These are phyloP conservation scores for Sinocyclocheilus maitianheensis DNA, from an alignment of 2,113 vertebrate species.

Conservation along the genomic window DNA sequence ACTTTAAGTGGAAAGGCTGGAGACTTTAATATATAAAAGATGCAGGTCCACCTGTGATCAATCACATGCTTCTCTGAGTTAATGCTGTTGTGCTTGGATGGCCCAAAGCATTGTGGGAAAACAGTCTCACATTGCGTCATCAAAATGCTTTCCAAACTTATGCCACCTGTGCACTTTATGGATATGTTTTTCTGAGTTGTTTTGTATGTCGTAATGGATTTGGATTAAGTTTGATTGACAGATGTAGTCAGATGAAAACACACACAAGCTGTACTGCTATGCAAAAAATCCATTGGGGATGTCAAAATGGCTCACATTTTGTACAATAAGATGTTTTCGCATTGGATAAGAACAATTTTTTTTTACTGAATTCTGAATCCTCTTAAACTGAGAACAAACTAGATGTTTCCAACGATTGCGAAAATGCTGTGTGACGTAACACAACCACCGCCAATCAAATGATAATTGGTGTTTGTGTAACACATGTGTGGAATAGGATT, in stretches of 20 bases:
- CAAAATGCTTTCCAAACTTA: constrained; percentile 54
- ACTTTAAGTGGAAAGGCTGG: not conserved
- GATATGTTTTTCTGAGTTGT: constrained; percentile 49
- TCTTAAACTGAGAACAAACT: not conserved
- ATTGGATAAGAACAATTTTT: not conserved
- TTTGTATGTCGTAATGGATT: constrained; percentile 49
- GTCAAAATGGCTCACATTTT: not conserved
- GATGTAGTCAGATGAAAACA: not conserved
- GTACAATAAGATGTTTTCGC: not conserved
- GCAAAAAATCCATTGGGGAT: not conserved
- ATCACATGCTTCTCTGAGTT: constrained; percentile 50
- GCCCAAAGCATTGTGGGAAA: constrained; percentile 64
- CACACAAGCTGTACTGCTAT: not conserved
- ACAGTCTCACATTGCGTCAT: constrained; percentile 44
- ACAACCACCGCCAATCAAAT: not conserved
- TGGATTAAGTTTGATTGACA: not conserved
- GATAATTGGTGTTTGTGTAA: not conserved
- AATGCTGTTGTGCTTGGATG: constrained; percentile 58
- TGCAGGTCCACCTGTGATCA: constrained; percentile 60
- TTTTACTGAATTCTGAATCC: not conserved
- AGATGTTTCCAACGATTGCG: not conserved
- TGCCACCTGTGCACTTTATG: constrained; percentile 65
- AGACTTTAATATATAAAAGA: constrained; percentile 47
- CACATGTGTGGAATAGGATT: constrained; percentile 3
- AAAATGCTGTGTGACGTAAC: not conserved